Evolutionary conservation across 2,888 invertebrate genomes (phyloP), one percentile per base, ranked within the genome.

Genomic region (Zaprionus bogoriensis): DNA sequence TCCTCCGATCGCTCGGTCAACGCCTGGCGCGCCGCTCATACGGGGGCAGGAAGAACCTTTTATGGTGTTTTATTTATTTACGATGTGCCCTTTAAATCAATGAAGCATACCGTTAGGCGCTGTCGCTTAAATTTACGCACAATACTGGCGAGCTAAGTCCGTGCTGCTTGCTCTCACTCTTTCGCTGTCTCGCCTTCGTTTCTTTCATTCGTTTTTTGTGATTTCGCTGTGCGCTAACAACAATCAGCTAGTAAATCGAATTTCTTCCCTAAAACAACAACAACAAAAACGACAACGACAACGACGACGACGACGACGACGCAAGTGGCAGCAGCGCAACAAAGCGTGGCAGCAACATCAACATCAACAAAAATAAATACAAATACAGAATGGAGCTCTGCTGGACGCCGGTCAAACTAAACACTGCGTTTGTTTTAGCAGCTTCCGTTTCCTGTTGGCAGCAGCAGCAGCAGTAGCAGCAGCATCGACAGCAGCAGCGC

Each of bases 201-300:
- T 9, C 44, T 10, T 28, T 45, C 50, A 25, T 47, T 47, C 60
- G 38, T 50, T 51, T 61, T 51, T 61, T 58, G 48, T 47, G 66
- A 36, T 65, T 38, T 14, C 14, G 17, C 23, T 32, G 30, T 58
- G 41, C 60, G 76, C 67, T 85, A 71, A 82, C 77, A 83, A 77
- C 83, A 83, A 85, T 85, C 83, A 85, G 80, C 85, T 83, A 73
- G 80, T 75, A 83, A 83, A 83, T 83, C 82, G 85, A 85, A 83
- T 83, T 85, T 80, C 76, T 76, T 73, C 80, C 83, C 83, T 78
- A 83, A 85, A 78, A 83, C 69, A 82, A 83, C 79, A 83, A 63
- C 51, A 72, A 60, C 62, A 48, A 53, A 45, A 50, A 30, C 38
- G 48, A 51, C 50, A 19, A 41, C n/a, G n/a, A 83, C 69, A 82